A percentile compares a stretch with the other conserved stretches of the same genome.
These are phyloP conservation scores for Brenthis daphne DNA, from an alignment of 2,888 invertebrate genomes.

Conservation along the genomic window DNA sequence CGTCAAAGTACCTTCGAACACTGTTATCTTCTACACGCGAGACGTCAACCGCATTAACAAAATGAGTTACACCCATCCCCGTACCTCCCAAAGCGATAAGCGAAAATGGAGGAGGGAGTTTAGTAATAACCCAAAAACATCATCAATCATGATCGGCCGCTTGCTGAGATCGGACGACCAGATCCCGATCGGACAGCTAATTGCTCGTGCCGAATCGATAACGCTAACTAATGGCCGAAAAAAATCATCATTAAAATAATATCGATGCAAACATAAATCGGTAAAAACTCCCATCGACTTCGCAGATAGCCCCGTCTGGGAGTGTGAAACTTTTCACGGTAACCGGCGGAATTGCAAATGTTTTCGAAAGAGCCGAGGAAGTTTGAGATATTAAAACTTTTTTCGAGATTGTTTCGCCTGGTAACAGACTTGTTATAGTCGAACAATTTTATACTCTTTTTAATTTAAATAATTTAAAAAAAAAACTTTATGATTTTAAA, in stretches of 20 bases:
- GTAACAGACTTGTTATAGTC: slow-evolving; percentile 11
- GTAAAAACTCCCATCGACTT: slow-evolving; percentile 28
- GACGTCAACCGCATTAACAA: slow-evolving; percentile 59
- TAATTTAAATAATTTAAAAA: slow-evolving; percentile 6
- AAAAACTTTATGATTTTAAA: slow-evolving; percentile 4
- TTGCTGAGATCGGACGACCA: slow-evolving; percentile 47
- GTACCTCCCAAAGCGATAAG: slow-evolving; percentile 46
- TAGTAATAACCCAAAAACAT: slow-evolving; percentile 61
- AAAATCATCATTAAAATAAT: slow-evolving; percentile 62
- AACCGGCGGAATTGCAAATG: slow-evolving; percentile 32
- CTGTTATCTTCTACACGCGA: slow-evolving; percentile 62
- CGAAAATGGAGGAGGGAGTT: slow-evolving; percentile 45
- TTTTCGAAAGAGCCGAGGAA: slow-evolving; percentile 27
- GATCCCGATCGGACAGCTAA: slow-evolving; percentile 61
- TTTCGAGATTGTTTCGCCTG: slow-evolving; percentile 34
- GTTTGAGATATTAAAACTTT: slow-evolving; percentile 33
- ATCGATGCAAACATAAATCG: slow-evolving; percentile 40
- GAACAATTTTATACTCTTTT: slow-evolving; percentile 7
- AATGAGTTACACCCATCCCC: slow-evolving; percentile 57
- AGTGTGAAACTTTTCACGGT: slow-evolving; percentile 35
- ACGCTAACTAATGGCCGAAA: slow-evolving; percentile 61
- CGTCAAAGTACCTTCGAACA: slow-evolving; percentile 48
- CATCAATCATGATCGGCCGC: slow-evolving; percentile 73
- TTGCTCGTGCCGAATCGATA: slow-evolving; percentile 66
- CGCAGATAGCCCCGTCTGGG: slow-evolving; percentile 25